Conservation (phyloP, 2,797 vertebrate species). For the Brachymystax lenok region DNA sequence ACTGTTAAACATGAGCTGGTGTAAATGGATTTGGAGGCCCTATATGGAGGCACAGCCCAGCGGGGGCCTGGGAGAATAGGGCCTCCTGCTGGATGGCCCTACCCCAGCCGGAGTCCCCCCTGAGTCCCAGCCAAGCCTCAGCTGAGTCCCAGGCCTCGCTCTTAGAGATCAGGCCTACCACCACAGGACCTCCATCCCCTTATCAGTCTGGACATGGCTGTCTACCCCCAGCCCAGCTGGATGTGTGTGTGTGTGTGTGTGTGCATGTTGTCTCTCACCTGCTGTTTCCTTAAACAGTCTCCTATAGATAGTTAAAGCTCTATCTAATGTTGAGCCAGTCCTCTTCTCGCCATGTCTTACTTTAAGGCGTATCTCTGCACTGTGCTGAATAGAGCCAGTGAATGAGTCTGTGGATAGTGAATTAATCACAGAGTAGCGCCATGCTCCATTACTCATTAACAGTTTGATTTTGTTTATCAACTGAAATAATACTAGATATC, state of each 20-base stretch:
- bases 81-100: constrained; percentile 45
- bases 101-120: constrained; percentile 22
- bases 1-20: constrained; percentile 56
- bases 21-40: constrained; percentile 49
- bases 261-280: constrained; percentile 2
- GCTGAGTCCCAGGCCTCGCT: constrained; percentile 8
- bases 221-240: neutral
- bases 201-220: constrained; percentile 23
- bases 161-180: constrained; percentile 7
- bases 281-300: neutral
- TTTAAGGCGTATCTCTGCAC: constrained; percentile 23
- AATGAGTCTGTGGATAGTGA: constrained; percentile 31
- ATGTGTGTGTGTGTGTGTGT: constrained; percentile 15
- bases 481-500: constrained; percentile 78
- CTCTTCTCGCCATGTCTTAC: neutral
- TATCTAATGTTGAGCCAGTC: neutral
- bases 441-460: constrained; percentile 73
- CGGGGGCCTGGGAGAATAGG: constrained; percentile 21
- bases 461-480: constrained; percentile 77
- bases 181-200: constrained; percentile 22
- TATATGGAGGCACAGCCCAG: constrained; percentile 24
- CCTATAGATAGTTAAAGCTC: neutral
- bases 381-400: constrained; percentile 39
- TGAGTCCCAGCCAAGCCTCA: constrained; percentile 18
- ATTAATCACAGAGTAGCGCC: constrained; percentile 54